phyloP scores from a whole-genome alignment of 2,888 invertebrate species.

The Trissonchulus sp. region DNA sequence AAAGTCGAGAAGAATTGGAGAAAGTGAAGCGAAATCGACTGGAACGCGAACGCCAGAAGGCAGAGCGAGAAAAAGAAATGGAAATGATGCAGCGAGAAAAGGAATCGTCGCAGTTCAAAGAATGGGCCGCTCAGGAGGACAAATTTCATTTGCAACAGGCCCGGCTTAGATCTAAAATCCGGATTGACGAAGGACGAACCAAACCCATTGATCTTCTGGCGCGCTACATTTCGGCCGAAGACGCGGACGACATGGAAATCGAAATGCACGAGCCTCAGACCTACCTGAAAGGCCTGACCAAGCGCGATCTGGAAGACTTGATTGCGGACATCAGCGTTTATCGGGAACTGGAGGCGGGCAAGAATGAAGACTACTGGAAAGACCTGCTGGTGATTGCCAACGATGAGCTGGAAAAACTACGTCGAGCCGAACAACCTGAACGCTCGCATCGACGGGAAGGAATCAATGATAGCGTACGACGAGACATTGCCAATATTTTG shows the following conservation, averaged over 20 bases:
- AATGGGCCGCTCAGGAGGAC: slow-evolving; percentile 94
- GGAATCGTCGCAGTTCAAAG: slow-evolving; percentile 80
- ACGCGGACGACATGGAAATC: slow-evolving; percentile 72
- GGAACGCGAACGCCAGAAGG: slow-evolving; percentile 79
- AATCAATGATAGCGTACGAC: slow-evolving; percentile 82
- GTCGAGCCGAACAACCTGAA: neutral
- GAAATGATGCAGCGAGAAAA: slow-evolving; percentile 71
- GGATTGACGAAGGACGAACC: slow-evolving; percentile 91
- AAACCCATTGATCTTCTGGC: slow-evolving; percentile 96
- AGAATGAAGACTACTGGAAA: slow-evolving; percentile 85
- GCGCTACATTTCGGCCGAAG: slow-evolving; percentile 74
- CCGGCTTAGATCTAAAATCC: slow-evolving; percentile 79
- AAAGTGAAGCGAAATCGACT: slow-evolving; percentile 72
- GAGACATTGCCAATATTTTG: slow-evolving; percentile 80
- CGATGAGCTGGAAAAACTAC: slow-evolving; percentile 80
- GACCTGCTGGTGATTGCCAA: slow-evolving; percentile 90
- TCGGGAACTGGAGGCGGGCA: slow-evolving; percentile 79
- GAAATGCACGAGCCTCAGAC: slow-evolving; percentile 98
- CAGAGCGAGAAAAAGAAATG: slow-evolving; percentile 63
- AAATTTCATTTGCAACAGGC: slow-evolving; percentile 96
- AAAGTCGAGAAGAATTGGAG: slow-evolving; percentile 56
- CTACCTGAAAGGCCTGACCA: slow-evolving; percentile 76
- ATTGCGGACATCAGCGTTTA: slow-evolving; percentile 90
- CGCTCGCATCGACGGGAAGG: slow-evolving; percentile 61
- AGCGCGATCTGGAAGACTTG: slow-evolving; percentile 86